These are phyloP conservation scores for Drosophila tsacasi DNA, from an alignment of 1,140 invertebrate genomes.

Conservation along the genomic window DNA sequence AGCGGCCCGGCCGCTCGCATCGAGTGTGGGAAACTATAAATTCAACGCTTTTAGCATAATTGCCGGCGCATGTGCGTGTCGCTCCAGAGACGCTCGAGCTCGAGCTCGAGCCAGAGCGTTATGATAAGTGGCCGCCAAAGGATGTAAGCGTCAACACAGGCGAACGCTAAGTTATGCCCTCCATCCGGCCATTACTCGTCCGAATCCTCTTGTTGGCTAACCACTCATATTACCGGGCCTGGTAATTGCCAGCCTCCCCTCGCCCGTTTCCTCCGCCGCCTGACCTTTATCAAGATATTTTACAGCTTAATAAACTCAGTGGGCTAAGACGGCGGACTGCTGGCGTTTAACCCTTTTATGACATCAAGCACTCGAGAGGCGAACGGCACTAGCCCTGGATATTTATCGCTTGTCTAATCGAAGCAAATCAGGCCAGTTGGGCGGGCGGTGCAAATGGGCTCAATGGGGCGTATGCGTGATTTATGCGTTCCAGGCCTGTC, in stretches of 20 bases:
- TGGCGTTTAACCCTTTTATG: constrained; percentile 57
- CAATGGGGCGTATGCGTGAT: constrained; percentile 73
- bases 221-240: constrained; percentile 61
- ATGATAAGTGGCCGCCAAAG: constrained; percentile 73
- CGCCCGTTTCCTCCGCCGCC: background rate
- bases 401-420: constrained; percentile 74
- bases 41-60: constrained; percentile 82
- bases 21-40: constrained; percentile 73
- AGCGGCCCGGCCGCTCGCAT: constrained; percentile 12
- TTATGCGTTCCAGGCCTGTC: constrained; percentile 48
- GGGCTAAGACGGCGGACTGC: constrained; percentile 13
- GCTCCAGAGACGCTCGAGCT: constrained; percentile 22
- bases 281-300: constrained; percentile 62
- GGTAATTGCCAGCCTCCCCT: constrained; percentile 56
- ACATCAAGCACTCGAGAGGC: constrained; percentile 52
- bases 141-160: constrained; percentile 73
- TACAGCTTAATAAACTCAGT: constrained; percentile 65
- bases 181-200: constrained; percentile 52
- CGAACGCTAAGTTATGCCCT: constrained; percentile 63
- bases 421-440: constrained; percentile 62
- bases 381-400: constrained; percentile 23
- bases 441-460: constrained; percentile 10
- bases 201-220: constrained; percentile 42
- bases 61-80: constrained; percentile 73
- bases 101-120: constrained; percentile 39